Base-by-base conservation (phyloP, 2,797 vertebrate species). In the Hirundo rustica region DNA sequence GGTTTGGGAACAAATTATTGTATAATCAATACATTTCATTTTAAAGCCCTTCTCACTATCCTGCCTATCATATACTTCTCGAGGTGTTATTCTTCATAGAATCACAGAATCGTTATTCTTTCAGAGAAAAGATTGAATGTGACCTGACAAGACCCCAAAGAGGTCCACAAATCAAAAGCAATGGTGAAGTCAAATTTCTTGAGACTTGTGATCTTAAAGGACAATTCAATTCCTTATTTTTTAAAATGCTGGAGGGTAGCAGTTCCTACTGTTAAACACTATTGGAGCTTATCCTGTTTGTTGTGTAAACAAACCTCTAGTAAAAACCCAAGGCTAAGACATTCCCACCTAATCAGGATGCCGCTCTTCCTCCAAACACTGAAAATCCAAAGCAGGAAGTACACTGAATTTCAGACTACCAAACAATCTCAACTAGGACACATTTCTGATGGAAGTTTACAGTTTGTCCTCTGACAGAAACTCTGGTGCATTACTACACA, bases 11-110 rank as follows among this genome's bases (percentile, higher is more conserved):
- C 58, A 96, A 96, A 95, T 96, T 95, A 96, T 95, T 93, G 93
- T 68, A 93, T 96, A 96, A 96, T 96, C 96, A 96, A 96, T 95
- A 96, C 2, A 11, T 86, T 86, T 90, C 89, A 94, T 95, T 95
- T 94, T 88, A 92, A 95, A 96, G 55, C 77, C 29, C n/a, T 72
- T 88, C 76, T 84, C 73, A 70, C 90, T 93, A 90, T 86, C 92
- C 95, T 92, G 88, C 92, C 92, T 71, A 93, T 96, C 94, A 95
- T 82, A 88, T 13, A 94, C 92, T 11, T 73, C 85, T 87, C 88
- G 85, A 76, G 45, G 60, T 86, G 76, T 93, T 95, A 93, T 10
- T 85, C 74, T 66, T 85, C 67, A 84, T 3, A 42, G 66, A 84
- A 55, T 36, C 74, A 57, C 74, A 78, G 84, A 72, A 85, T 61